These are phyloP conservation scores for Drosophila tristis DNA, from an alignment of 1,140 invertebrate species.

Conservation along the genomic window DNA sequence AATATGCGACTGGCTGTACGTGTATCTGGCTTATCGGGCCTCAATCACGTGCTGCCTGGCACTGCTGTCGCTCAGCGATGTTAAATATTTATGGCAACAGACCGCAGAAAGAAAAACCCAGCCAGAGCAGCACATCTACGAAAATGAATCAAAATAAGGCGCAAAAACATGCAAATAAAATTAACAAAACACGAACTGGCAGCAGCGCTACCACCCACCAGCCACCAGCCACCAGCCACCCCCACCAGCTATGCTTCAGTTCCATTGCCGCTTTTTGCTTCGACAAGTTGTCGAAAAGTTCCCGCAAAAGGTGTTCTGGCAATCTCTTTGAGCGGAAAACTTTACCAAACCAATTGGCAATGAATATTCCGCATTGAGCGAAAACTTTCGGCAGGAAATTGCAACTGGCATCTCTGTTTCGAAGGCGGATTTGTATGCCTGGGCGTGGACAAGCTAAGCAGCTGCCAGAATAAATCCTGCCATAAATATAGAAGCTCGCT, in stretches of 20 bases:
- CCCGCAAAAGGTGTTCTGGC: slow-evolving; percentile 37
- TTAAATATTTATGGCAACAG: slow-evolving; percentile 72
- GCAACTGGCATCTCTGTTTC: background rate
- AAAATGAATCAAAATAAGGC: slow-evolving; percentile 71
- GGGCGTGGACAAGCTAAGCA: no score
- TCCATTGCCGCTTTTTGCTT: slow-evolving; percentile 18
- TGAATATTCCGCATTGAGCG: slow-evolving; percentile 3
- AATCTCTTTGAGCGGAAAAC: slow-evolving; percentile 32
- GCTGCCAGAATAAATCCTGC: no score
- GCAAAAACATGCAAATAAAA: slow-evolving; percentile 79
- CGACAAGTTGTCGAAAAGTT: slow-evolving; percentile 36
- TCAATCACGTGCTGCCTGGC: slow-evolving; percentile 69
- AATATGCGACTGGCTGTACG: slow-evolving; percentile 10
- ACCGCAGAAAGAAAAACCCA: slow-evolving; percentile 11
- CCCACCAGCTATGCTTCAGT: slow-evolving; percentile 3
- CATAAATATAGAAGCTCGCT: no score
- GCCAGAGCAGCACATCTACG: slow-evolving; percentile 22
- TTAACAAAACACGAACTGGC: slow-evolving; percentile 62
- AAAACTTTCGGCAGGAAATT: slow-evolving; percentile 2
- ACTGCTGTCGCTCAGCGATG: slow-evolving; percentile 61
- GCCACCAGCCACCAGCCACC: background rate
- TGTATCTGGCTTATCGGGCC: slow-evolving; percentile 26
- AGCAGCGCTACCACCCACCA: no score
- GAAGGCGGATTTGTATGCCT: background rate
- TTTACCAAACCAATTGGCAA: slow-evolving; percentile 24